Conservation (phyloP, 2,888 invertebrate species). For the Podotricha telesiphe region DNA sequence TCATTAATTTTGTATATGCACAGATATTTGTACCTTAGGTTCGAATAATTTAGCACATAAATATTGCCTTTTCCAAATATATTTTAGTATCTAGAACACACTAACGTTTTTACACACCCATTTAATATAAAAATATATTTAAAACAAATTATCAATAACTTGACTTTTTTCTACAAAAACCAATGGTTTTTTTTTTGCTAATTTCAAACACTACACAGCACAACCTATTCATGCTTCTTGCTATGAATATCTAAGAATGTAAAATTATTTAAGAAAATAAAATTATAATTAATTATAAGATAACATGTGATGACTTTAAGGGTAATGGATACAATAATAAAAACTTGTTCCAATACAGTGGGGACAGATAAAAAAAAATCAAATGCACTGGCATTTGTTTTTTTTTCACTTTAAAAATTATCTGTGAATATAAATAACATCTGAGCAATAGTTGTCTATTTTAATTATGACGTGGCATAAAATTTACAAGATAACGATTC, state of each 20-base stretch:
- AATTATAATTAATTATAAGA: background rate
- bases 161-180: background rate
- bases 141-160: background rate
- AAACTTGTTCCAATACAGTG: background rate
- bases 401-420: background rate
- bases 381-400: background rate
- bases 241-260: slow-evolving; percentile 9
- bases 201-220: background rate
- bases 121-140: background rate
- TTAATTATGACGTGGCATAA: too few species aligned
- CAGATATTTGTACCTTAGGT: slow-evolving; percentile 47
- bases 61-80: slow-evolving; percentile 33
- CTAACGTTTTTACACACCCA: background rate
- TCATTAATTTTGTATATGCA: slow-evolving; percentile 49
- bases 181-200: background rate
- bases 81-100: slow-evolving; percentile 14
- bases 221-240: background rate
- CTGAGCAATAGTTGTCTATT: too few species aligned
- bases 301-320: slow-evolving; percentile 16
- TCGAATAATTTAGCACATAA: slow-evolving; percentile 44
- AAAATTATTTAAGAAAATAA: slow-evolving; percentile 3
- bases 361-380: background rate
- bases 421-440: too few species aligned
- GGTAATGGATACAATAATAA: slow-evolving; percentile 6
- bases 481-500: background rate